Conservation (phyloP, 2,113 vertebrate genomes). For the Solea senegalensis region DNA sequence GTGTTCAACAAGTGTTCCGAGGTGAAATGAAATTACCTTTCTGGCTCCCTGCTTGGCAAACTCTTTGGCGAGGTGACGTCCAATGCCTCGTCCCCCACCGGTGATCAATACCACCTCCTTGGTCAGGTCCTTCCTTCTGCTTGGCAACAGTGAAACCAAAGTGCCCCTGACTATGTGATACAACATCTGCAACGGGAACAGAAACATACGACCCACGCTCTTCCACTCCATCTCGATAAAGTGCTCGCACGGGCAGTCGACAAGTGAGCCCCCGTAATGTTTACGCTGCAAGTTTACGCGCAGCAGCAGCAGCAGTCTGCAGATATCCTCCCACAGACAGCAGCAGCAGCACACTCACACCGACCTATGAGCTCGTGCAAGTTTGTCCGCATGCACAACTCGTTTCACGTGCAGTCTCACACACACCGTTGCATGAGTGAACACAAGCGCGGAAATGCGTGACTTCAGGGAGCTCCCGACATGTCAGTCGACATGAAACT, state of each 20-base stretch:
- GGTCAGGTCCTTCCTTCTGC: constrained; percentile 85
- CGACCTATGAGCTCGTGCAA: constrained; percentile 17
- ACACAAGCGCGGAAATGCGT: neutral
- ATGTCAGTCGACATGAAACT: constrained; percentile 38
- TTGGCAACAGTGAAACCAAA: constrained; percentile 81
- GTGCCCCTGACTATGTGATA: constrained; percentile 82
- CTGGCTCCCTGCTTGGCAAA: constrained; percentile 89
- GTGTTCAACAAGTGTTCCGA: constrained; percentile 23
- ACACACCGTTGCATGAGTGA: constrained; percentile 20
- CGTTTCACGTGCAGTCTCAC: constrained; percentile 29
- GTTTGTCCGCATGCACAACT: constrained; percentile 32
- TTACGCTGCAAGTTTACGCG: constrained; percentile 8
- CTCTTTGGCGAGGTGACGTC: constrained; percentile 91
- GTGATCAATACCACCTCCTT: constrained; percentile 92
- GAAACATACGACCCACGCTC: constrained; percentile 84
- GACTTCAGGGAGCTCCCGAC: constrained; percentile 24
- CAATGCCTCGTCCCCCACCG: constrained; percentile 96
- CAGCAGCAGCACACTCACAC: neutral
- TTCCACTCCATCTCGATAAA: constrained; percentile 84
- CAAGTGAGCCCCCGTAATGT: neutral
- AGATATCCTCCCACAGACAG: neutral
- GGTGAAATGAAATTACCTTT: constrained; percentile 85
- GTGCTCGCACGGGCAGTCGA: neutral
- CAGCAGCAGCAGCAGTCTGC: neutral
- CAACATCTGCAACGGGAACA: constrained; percentile 88